Evolutionary conservation across 1,140 invertebrate species (phyloP), one percentile per base, ranked within the genome.

Genomic region (Ips typographus): DNA sequence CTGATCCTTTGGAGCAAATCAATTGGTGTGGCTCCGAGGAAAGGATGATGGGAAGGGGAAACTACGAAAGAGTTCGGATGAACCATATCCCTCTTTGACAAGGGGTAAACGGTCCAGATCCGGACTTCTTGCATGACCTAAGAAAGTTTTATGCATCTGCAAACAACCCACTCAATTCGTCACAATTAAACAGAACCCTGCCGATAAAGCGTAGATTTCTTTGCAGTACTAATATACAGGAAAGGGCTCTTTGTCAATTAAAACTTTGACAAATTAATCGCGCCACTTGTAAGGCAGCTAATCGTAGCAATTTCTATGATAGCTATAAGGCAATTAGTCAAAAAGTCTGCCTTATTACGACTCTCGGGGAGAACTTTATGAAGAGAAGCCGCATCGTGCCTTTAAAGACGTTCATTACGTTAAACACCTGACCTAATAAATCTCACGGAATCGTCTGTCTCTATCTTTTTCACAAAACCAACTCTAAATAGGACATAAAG

Each of bases 1-100:
- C 64, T 75, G 72, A 75, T 75, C 73, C 73, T 70, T 73, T 57
- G 68, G 56, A 75, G 67, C 73, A 72, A 75, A 73, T 75, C 73
- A 75, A 75, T 75, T 73, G 71, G 73, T 65, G 62, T 67, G 69
- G 73, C 65, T 68, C 36, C 65, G 70, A 72, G 72, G 72, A 72
- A 72, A 72, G 67, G 68, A 72, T 65, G 70, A 71, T 60, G 62
- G 67, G 22, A 22, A 22, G 22, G 68, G 60, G 60, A 42, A 65
- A 65, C 51, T 57, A 49, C 51, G 61, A 64, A 49, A 61, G 55
- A 64, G 61, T 62, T 70, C 57, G 59, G 72, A 73, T 65, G 71
- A 70, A 67, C 69, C 62, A 62, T 71, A 72, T 71, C 71, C 71
- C 43, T 65, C 67, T 73, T 73, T 75, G 72, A 76, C 72, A 75